Percentiles rank a stretch among this genome's conserved stretches.
These are phyloP conservation scores for Leucozona laternaria DNA, from an alignment of 2,888 invertebrate species.

Conservation along the genomic window DNA sequence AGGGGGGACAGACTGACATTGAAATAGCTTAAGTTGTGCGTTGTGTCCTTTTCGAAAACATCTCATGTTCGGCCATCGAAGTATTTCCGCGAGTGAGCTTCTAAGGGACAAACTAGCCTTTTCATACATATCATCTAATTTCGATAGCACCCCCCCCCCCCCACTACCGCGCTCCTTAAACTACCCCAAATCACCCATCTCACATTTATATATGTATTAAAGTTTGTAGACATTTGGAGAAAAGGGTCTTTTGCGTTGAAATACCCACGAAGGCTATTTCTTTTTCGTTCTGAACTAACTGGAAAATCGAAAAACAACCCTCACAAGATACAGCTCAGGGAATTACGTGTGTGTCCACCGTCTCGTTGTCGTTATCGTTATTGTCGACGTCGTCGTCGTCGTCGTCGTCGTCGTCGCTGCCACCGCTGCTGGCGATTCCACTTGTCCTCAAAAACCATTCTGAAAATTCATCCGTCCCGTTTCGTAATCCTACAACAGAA, in stretches of 20 bases:
- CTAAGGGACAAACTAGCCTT: slow-evolving; percentile 64
- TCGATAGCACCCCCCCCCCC: slow-evolving; percentile 24
- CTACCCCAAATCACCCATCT: slow-evolving; percentile 22
- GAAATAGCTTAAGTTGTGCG: slow-evolving; percentile 17
- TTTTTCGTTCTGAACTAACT: slow-evolving; percentile 53
- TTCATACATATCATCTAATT: slow-evolving; percentile 63
- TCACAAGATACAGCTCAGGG: slow-evolving; percentile 44
- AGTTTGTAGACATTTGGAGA: slow-evolving; percentile 35
- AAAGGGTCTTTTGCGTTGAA: slow-evolving; percentile 66
- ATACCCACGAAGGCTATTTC: slow-evolving; percentile 59
- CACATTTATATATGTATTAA: slow-evolving; percentile 23
- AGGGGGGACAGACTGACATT: background rate
- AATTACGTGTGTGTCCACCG: slow-evolving; percentile 63
- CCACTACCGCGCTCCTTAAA: background rate
- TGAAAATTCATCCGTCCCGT: slow-evolving; percentile 58
- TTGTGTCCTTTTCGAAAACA: slow-evolving; percentile 50
- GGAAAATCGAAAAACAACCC: slow-evolving; percentile 61
- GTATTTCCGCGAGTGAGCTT: slow-evolving; percentile 67
- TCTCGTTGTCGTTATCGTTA: slow-evolving; percentile 10
- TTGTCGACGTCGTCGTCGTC: slow-evolving; percentile 1
- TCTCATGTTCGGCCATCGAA: slow-evolving; percentile 47
- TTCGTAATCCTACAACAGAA: slow-evolving; percentile 39
- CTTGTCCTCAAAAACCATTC: slow-evolving; percentile 67
- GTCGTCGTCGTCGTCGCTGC: background rate
- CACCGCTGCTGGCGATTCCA: slow-evolving; percentile 62